Percentiles rank a stretch among this genome's conserved stretches.
Evolutionary conservation across 2,888 invertebrate species (phyloP).

Genomic region (Schizotus pectinicornis): DNA sequence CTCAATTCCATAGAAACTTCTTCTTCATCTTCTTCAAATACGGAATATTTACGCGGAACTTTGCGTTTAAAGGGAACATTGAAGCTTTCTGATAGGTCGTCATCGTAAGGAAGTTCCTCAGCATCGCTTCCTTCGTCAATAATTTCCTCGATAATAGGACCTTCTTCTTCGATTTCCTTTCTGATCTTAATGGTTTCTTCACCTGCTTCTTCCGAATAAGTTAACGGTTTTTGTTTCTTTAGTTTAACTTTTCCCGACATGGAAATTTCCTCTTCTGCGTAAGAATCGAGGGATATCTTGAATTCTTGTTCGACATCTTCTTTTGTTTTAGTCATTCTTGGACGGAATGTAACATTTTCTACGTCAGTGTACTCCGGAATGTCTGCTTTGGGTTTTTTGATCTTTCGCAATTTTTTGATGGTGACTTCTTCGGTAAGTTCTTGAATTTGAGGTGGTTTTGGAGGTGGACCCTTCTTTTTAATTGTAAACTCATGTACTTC

Average conservation of each 20-base stretch:
- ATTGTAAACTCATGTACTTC: constrained; percentile 62
- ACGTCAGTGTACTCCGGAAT: constrained; percentile 76
- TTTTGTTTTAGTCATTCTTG: constrained; percentile 76
- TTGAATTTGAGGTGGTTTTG: constrained; percentile 61
- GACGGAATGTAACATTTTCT: constrained; percentile 81
- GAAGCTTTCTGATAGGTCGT: constrained; percentile 63
- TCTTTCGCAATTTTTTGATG: constrained; percentile 75
- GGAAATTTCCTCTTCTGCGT: constrained; percentile 87
- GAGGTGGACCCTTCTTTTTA: constrained; percentile 59
- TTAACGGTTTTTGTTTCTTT: constrained; percentile 74
- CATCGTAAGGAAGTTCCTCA: constrained; percentile 63
- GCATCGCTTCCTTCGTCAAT: constrained; percentile 67
- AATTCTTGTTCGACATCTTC: constrained; percentile 91
- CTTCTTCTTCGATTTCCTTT: constrained; percentile 69
- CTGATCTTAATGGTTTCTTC: constrained; percentile 76
- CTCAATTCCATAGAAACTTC: constrained; percentile 59
- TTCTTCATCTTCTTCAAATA: constrained; percentile 68
- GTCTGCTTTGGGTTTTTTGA: constrained; percentile 68
- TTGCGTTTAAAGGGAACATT: constrained; percentile 60
- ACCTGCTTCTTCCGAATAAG: constrained; percentile 78
- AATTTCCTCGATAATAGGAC: constrained; percentile 68
- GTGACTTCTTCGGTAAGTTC: constrained; percentile 73
- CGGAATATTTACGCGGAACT: constrained; percentile 63
- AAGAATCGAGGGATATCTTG: constrained; percentile 82
- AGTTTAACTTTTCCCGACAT: constrained; percentile 84